A percentile compares a stretch with the other conserved stretches of the same genome.
Conservation (phyloP, 1,140 invertebrate genomes). For the Brachionus sp. region DNA sequence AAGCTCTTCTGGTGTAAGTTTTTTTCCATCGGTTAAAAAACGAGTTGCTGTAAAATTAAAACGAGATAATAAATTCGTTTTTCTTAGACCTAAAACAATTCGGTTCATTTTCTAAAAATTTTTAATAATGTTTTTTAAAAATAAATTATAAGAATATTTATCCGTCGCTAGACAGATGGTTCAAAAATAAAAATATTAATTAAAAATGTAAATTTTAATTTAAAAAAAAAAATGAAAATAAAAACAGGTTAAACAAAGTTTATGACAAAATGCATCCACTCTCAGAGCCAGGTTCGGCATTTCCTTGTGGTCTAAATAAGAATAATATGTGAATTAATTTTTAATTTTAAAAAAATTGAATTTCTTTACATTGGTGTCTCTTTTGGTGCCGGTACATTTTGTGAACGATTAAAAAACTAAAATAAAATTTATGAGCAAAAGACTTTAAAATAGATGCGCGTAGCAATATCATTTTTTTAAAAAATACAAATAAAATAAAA, state of each 20-base stretch:
- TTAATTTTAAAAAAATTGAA: neutral
- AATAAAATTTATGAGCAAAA: neutral
- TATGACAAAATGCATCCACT: constrained; percentile 40
- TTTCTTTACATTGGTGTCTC: constrained; percentile 35
- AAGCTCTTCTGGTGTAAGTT: neutral
- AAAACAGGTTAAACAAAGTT: neutral
- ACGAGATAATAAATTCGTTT: neutral
- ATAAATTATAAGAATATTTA: neutral
- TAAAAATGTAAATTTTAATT: neutral
- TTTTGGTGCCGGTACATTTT: neutral
- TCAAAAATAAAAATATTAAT: neutral
- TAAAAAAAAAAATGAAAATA: neutral
- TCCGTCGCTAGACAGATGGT: neutral
- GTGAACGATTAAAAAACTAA: neutral
- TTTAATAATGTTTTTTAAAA: neutral
- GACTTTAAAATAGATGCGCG: neutral
- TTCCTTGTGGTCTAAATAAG: constrained; percentile 29
- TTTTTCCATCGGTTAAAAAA: neutral
- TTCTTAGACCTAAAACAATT: neutral
- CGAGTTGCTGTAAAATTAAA: neutral
- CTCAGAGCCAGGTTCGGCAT: constrained; percentile 25
- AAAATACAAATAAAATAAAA: too few relatives aligned
- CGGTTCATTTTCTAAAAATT: constrained; percentile 4
- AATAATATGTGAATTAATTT: neutral
- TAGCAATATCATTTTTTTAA: neutral